Percentiles rank a stretch among this genome's conserved stretches.
Evolutionary conservation across 2,113 vertebrate species (phyloP).

Genomic region (Otus sunia): DNA sequence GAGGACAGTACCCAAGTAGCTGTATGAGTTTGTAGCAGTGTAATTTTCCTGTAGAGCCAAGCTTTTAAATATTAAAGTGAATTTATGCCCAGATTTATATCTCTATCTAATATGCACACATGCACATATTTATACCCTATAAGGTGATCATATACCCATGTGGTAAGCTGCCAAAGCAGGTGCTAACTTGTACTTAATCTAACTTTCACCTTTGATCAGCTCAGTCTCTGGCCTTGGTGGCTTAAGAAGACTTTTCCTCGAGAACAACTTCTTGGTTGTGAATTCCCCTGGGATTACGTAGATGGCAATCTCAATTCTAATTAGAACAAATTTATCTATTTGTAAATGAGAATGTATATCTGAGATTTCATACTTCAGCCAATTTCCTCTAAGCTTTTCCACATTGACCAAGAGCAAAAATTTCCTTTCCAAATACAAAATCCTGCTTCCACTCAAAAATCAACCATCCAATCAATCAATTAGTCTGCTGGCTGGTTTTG

Average conservation of each 20-base stretch:
- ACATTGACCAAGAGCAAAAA: background rate
- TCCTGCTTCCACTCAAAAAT: background rate
- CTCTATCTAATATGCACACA: background rate
- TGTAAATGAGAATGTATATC: background rate
- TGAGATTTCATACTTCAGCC: background rate
- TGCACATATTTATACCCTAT: background rate
- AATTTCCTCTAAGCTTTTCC: conserved; percentile 5
- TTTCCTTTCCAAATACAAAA: background rate
- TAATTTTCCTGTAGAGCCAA: background rate
- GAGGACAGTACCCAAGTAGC: background rate
- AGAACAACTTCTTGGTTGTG: background rate
- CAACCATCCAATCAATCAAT: background rate
- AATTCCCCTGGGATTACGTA: background rate
- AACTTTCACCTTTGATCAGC: conserved; percentile 8
- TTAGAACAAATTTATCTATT: background rate
- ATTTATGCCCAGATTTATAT: background rate
- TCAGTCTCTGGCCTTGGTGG: background rate
- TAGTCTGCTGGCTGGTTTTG: background rate
- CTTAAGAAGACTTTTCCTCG: background rate
- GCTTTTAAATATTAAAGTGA: background rate
- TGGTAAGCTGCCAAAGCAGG: background rate
- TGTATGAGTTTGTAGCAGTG: background rate
- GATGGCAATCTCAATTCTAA: background rate
- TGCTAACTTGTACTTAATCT: background rate
- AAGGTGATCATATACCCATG: background rate